These are phyloP conservation scores for Ageneiosus marmoratus DNA, from an alignment of 2,113 vertebrate genomes.

Conservation along the genomic window DNA sequence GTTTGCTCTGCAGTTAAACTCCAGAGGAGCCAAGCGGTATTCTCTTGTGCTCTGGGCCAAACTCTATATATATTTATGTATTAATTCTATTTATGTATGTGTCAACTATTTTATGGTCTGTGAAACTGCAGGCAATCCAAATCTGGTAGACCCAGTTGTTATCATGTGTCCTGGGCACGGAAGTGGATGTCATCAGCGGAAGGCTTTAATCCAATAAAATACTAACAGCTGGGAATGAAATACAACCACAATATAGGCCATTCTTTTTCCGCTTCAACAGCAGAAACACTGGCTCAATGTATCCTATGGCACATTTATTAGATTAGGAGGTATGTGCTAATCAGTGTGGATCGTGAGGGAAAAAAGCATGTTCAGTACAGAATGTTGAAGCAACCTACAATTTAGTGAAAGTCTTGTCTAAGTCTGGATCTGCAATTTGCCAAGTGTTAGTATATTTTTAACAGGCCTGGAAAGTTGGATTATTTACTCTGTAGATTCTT, in stretches of 20 bases:
- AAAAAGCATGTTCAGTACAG: neutral
- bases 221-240: neutral
- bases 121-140: slow-evolving; percentile 3
- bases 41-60: neutral
- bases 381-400: slow-evolving; percentile 10
- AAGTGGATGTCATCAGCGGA: slow-evolving; percentile 11
- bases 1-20: neutral
- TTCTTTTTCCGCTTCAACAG: neutral
- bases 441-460: slow-evolving; percentile 14
- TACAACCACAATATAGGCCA: neutral
- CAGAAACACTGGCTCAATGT: neutral
- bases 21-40: neutral
- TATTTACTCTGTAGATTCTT: neutral
- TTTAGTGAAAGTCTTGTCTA: slow-evolving; percentile 19
- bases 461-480: slow-evolving; percentile 1
- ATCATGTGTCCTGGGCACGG: neutral
- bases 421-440: slow-evolving; percentile 20
- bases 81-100: neutral
- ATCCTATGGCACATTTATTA: neutral
- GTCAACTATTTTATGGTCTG: neutral
- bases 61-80: neutral
- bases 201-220: slow-evolving; percentile 15
- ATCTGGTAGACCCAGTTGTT: slow-evolving; percentile 17
- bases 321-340: slow-evolving; percentile 12
- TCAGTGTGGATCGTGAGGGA: neutral